phyloP scores from a whole-genome alignment of 2,797 vertebrate genomes.

The Pseudomugil tenellus region DNA sequence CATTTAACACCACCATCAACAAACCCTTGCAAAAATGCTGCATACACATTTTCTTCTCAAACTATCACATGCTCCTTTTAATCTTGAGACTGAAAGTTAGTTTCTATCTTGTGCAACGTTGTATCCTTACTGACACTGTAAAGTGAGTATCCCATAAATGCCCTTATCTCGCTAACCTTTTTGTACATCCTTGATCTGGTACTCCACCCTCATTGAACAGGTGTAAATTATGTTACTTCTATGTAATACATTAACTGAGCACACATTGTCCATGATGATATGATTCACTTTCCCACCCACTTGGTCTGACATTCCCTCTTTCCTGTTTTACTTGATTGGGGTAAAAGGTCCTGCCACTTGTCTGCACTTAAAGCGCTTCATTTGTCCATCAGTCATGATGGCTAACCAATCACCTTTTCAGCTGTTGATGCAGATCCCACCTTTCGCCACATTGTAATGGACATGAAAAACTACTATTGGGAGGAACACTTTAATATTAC shows the following conservation, averaged over 20 bases:
- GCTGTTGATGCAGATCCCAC: slow-evolving; percentile 56
- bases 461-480: slow-evolving; percentile 40
- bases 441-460: slow-evolving; percentile 50
- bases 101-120: slow-evolving; percentile 27
- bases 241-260: slow-evolving; percentile 45
- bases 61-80: not conserved
- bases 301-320: slow-evolving; percentile 5
- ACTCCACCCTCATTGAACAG: slow-evolving; percentile 18
- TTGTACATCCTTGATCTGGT: slow-evolving; percentile 16
- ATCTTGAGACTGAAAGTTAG: slow-evolving; percentile 4
- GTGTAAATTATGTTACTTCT: slow-evolving; percentile 29
- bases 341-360: slow-evolving; percentile 47
- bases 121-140: slow-evolving; percentile 12
- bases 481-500: not conserved
- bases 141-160: slow-evolving; percentile 31
- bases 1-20: not conserved
- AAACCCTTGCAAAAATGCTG: not conserved
- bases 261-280: slow-evolving; percentile 12
- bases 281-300: slow-evolving; percentile 13
- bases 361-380: slow-evolving; percentile 45
- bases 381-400: slow-evolving; percentile 52
- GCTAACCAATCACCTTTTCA: slow-evolving; percentile 46
- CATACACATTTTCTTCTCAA: not conserved
- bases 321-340: slow-evolving; percentile 8
- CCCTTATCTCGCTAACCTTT: slow-evolving; percentile 34